Base-by-base conservation (phyloP, 2,797 vertebrate genomes). In the Sebastes nivosus region DNA sequence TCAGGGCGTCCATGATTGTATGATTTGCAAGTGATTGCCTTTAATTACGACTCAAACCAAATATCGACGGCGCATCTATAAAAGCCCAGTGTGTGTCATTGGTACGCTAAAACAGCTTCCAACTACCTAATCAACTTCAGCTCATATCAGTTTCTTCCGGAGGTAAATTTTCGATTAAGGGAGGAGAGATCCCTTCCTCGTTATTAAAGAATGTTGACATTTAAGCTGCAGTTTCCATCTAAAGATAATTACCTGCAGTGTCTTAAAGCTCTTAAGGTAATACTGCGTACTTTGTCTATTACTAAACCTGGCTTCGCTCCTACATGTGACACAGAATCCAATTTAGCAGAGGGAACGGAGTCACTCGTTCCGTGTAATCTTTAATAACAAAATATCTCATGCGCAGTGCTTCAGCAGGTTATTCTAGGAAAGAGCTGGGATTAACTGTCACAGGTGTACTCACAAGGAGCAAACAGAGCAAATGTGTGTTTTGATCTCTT, bases 171-270 rank as follows among this genome's bases (percentile, higher is more conserved):
- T 77, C 8, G 20, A 81, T 79, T 80, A 75, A 54, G 55, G 63
- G n/a, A 77, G 50, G 14, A 78, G 30, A 63, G 18, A 74, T 57
- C 81, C 30, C 10, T 0, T 2, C 32, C 24, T 75, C 2, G 4
- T 83, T 86, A 84, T 83, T 82, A 74, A 86, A 86, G n/a, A 81
- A 81, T 77, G 72, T 84, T 91, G 91, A 90, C 88, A 91, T 87
- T 90, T 72, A 82, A 64, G 63, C 52, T 67, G 42, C 69, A 24
- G 50, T 80, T 86, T 87, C 50, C 25, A 77, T 72, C 59, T 24
- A 71, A 79, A 90, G 61, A 75, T 87, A 86, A 92, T 88, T 86
- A 80, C 76, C 34, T 63, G 72, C 75, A 69, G 61, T 79, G 75
- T 84, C 76, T 80, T 84, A 74, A 85, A 89, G 78, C 72, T 81